Base-by-base conservation (phyloP, 2,113 vertebrate genomes). In the Pygoscelis antarcticus region DNA sequence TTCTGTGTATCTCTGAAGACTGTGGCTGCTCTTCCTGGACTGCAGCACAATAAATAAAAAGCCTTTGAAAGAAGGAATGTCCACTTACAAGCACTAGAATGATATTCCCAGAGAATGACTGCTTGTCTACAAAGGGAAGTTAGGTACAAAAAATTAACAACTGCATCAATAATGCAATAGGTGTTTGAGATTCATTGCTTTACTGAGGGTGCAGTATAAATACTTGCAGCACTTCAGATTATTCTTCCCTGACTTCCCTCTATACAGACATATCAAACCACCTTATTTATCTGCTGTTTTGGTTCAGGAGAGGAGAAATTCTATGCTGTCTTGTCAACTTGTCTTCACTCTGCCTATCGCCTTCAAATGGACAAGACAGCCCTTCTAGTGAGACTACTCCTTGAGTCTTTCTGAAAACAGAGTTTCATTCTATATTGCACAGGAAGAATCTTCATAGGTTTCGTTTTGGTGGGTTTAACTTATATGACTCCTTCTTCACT, bases 81-180 rank as follows among this genome's bases (percentile, higher is more conserved):
- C 87, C 54, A 81, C 86, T 96, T 79, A 83, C 44, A 79, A 93
- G 71, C 34, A 65, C 55, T 44, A 83, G 79, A 97, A 93, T 26
- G 70, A 87, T 92, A 96, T 93, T 97, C 57, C 81, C 81, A 77
- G 93, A 95, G 44, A 87, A 85, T 60, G 19, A 76, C 0, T 86
- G 36, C 16, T 65, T 72, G 58, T 44, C 65, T 75, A 68, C 61
- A 88, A 80, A 86, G 29, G 42, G 13, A 86, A 78, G 29, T 68
- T 25, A 38, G 27, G 15, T n/a, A 72, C 8, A 62, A 92, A 92
- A 71, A 52, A 36, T 8, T n/a, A 90, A 44, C 13, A 87, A 68
- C 38, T 74, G 30, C 8, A 29, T 44, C 58, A 78, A 57, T 52
- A 75, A 81, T 2, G 2, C 12, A 72, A 34, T 1, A 34, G 42